phyloP scores from a whole-genome alignment of 2,888 invertebrate species.

The Microchrysa polita region DNA sequence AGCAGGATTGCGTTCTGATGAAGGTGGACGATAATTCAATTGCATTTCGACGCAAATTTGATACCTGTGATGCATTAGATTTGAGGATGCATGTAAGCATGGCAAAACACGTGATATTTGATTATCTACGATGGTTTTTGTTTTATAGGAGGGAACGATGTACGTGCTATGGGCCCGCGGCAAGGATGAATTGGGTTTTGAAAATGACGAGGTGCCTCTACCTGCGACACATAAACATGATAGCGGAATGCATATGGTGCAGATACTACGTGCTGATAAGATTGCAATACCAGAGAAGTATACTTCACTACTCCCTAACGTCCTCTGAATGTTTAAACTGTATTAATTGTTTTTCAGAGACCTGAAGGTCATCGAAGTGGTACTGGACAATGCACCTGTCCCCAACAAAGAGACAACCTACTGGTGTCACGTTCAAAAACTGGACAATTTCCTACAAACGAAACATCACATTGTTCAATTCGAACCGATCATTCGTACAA shows the following conservation, averaged over 20 bases:
- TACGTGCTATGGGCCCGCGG: slow-evolving; percentile 88
- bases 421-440: slow-evolving; percentile 89
- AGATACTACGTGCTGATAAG: slow-evolving; percentile 68
- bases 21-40: slow-evolving; percentile 72
- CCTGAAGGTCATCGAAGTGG: slow-evolving; percentile 70
- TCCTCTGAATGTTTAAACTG: slow-evolving; percentile 12
- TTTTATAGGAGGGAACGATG: slow-evolving; percentile 82
- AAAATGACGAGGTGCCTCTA: slow-evolving; percentile 61
- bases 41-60: slow-evolving; percentile 80
- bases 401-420: slow-evolving; percentile 93
- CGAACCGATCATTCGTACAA: slow-evolving; percentile 86
- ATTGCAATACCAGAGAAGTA: slow-evolving; percentile 63
- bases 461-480: slow-evolving; percentile 88
- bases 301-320: slow-evolving; percentile 49
- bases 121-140: slow-evolving; percentile 48
- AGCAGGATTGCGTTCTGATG: slow-evolving; percentile 76
- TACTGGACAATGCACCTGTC: slow-evolving; percentile 74
- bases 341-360: slow-evolving; percentile 53
- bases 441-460: slow-evolving; percentile 75
- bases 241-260: slow-evolving; percentile 81
- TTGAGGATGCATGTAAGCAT: slow-evolving; percentile 61
- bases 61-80: slow-evolving; percentile 82
- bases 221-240: slow-evolving; percentile 65
- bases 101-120: not conserved
- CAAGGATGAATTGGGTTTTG: slow-evolving; percentile 70